Evolutionary conservation across 2,888 invertebrate species (phyloP), one percentile per base, ranked within the genome.

Genomic region (Capitulum mitella): DNA sequence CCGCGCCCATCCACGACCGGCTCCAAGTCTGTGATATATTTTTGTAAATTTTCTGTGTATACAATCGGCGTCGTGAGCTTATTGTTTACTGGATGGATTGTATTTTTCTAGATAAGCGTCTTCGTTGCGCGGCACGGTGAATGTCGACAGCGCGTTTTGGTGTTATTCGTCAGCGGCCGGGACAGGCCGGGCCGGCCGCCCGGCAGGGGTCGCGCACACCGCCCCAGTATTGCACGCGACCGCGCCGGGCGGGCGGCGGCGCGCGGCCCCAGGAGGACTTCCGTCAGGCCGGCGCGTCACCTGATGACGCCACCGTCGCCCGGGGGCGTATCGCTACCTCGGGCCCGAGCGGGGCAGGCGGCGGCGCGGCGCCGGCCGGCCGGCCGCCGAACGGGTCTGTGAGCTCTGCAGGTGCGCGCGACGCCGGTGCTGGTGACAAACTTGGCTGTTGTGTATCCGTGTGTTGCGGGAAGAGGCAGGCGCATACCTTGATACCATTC

Each of bases 1-100:
- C n/a, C n/a, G n/a, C n/a, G n/a, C n/a, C n/a, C n/a, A n/a, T n/a
- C n/a, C n/a, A n/a, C n/a, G 37, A 14, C 37, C 70, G 22, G 40
- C 70, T 40, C 70, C 37, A 34, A 37, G 40, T 70, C 70, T 70
- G 70, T 70, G 70, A 70, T 70, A 70, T 70, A 70, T 70, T 70
- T 70, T 70, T 70, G 70, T 70, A 70, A 40, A 40, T 70, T 70
- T 64, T 37, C 40, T 14, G 70, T 70, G 70, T 37, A 70, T 40
- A 29, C 70, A 70, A 70, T 70, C 70, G 37, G 37, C 40, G 70
- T 70, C 22, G 70, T 70, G 70, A 70, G 70, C 70, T 70, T 70
- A 70, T 70, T 70, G 70, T 70, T 70, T 70, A 40, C 70, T 40
- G 26, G 19, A 70, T 70, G 40, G 70, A 70, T 40, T 40, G 70